Base-by-base conservation (phyloP, 2,113 vertebrate genomes). In the Plestiodon gilberti region DNA sequence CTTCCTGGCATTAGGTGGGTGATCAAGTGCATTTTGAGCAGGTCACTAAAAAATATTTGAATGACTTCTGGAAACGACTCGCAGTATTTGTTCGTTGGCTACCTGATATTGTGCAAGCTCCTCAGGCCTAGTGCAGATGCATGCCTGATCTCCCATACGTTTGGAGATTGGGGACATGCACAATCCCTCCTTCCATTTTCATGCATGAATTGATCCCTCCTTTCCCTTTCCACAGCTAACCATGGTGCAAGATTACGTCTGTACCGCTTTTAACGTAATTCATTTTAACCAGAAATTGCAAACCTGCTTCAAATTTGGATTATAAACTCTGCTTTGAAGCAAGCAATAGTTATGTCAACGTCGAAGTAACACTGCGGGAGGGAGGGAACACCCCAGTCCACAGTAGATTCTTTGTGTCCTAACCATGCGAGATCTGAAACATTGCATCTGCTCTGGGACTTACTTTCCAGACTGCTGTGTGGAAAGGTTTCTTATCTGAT, bases 1-100 rank as follows among this genome's bases (percentile, higher is more conserved):
- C 76, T 99, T 99, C 94, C 96, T 99, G 78, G 97, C 96, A 81
- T 96, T 98, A 91, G 98, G 99, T 98, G 88, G 96, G 98, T 94
- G 81, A 43, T 33, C 57, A 57, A 70, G 20, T 13, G 35, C 20
- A 69, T 57, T 38, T 43, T 1, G 2, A 18, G 2, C 35, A 65
- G 40, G 20, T 20, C n/a, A 25, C n/a, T 55, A 52, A 43, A 52
- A 22, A 65, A 76, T 20, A 35, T 15, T 84, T 64, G 18, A 10
- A 9, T 52, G 30, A 70, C 3, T 0, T 18, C 30, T 25, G 6
- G 6, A 52, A 61, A 40, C 18, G 30, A 11, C 28, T 35, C 64
- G 30, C 14, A 48, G n/a, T 52, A 62, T 9, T 33, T 25, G 14
- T 18, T 38, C n/a, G 25, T 8, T 82, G 14, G 28, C 67, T 35